These are phyloP conservation scores for Chlorocebus sabaeus DNA, from an alignment of 2,113 vertebrate genomes.

Conservation along the genomic window DNA sequence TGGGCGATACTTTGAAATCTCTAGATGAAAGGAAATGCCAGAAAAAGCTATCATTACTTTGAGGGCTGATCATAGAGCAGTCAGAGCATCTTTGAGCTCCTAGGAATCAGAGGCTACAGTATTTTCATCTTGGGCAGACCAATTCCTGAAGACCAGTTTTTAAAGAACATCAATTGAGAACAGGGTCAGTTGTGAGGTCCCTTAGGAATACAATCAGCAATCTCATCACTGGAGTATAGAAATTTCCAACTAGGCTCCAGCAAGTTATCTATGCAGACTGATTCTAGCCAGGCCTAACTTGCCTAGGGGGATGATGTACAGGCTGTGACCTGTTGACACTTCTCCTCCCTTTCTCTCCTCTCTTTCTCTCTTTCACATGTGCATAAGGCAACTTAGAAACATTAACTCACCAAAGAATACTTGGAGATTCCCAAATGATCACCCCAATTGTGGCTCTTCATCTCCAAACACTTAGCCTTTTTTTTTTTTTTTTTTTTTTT, in stretches of 20 bases:
- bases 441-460: background rate
- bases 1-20: constrained; percentile 58
- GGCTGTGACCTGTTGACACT: background rate
- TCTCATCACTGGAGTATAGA: background rate
- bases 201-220: constrained; percentile 20
- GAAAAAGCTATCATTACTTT: constrained; percentile 59
- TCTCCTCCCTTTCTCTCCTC: background rate
- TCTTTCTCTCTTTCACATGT: background rate
- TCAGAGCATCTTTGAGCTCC: constrained; percentile 35
- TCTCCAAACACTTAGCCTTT: background rate
- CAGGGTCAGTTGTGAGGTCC: background rate
- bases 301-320: background rate
- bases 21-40: constrained; percentile 63
- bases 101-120: background rate
- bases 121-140: constrained; percentile 20
- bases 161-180: background rate
- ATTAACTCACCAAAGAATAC: background rate
- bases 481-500: background rate
- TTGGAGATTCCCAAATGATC: constrained; percentile 31
- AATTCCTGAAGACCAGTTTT: constrained; percentile 12
- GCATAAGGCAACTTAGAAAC: constrained; percentile 12
- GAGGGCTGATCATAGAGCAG: constrained; percentile 17
- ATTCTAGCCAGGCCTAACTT: background rate
- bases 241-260: constrained; percentile 22
- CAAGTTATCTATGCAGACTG: background rate